Evolutionary conservation across 2,797 vertebrate genomes (phyloP).

Genomic region (Saguinus oedipus): DNA sequence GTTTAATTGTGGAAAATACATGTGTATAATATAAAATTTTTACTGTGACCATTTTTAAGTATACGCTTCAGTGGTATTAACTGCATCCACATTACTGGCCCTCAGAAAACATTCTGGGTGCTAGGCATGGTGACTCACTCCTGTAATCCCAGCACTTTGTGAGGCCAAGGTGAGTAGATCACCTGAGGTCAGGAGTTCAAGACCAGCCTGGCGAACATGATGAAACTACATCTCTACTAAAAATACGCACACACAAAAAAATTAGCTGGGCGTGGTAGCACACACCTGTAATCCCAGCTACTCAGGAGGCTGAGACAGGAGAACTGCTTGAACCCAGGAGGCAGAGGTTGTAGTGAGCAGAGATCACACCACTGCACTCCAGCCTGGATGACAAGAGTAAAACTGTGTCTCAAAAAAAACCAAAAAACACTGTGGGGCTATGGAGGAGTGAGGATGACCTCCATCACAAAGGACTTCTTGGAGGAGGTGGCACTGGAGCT

Average conservation of each 20-base stretch:
- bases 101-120: neutral
- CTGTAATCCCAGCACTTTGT: neutral
- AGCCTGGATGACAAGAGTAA: neutral
- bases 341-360: neutral
- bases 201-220: neutral
- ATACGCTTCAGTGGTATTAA: neutral
- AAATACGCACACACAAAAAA: neutral
- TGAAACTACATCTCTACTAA: neutral
- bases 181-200: neutral
- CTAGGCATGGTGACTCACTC: neutral
- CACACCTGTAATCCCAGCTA: neutral
- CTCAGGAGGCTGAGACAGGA: neutral
- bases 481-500: neutral
- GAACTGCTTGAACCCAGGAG: neutral
- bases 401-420: neutral
- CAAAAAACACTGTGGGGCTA: accelerated
- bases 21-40: neutral
- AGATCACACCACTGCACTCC: neutral
- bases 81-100: neutral
- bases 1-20: neutral
- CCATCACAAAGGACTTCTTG: neutral
- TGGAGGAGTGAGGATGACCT: neutral
- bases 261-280: neutral
- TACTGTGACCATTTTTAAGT: neutral
- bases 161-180: neutral